Conservation (phyloP, 2,888 invertebrate genomes). For the Limnephilus marmoratus region DNA sequence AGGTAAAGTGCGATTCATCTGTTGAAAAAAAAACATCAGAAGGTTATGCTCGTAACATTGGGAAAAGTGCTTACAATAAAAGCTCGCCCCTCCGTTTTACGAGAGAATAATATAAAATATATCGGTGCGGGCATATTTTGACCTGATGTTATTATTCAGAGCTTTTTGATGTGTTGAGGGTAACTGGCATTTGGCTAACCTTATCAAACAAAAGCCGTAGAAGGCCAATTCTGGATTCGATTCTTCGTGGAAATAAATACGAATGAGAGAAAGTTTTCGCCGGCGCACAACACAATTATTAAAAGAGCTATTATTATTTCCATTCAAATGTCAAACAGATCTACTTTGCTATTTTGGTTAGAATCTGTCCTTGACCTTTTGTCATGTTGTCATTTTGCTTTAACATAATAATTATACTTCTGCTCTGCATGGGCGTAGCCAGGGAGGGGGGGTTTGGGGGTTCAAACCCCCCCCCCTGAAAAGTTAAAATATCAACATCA, state of each 20-base stretch:
- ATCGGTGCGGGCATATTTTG: conserved; percentile 11
- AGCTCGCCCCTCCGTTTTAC: not conserved
- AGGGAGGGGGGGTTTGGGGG: too few species aligned
- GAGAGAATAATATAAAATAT: not conserved
- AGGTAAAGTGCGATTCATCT: too few species aligned
- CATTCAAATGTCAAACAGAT: not conserved
- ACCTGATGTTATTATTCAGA: conserved; percentile 8
- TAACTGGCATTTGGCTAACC: conserved; percentile 49
- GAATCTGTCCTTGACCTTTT: not conserved
- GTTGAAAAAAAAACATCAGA: too few species aligned
- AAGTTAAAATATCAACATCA: too few species aligned
- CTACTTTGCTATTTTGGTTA: not conserved
- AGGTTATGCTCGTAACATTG: not conserved
- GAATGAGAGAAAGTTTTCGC: not conserved
- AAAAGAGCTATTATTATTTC: not conserved
- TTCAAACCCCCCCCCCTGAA: too few species aligned
- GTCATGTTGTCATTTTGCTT: too few species aligned
- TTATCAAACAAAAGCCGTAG: conserved; percentile 33
- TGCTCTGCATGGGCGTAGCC: too few species aligned
- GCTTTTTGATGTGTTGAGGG: conserved; percentile 37
- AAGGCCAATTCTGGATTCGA: conserved; percentile 6
- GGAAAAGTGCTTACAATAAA: not conserved
- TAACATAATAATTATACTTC: too few species aligned
- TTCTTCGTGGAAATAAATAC: conserved; percentile 23
- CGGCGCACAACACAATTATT: not conserved